These are phyloP conservation scores for Stratiolaelaps scimitus DNA, from an alignment of 1,140 invertebrate genomes.

Conservation along the genomic window DNA sequence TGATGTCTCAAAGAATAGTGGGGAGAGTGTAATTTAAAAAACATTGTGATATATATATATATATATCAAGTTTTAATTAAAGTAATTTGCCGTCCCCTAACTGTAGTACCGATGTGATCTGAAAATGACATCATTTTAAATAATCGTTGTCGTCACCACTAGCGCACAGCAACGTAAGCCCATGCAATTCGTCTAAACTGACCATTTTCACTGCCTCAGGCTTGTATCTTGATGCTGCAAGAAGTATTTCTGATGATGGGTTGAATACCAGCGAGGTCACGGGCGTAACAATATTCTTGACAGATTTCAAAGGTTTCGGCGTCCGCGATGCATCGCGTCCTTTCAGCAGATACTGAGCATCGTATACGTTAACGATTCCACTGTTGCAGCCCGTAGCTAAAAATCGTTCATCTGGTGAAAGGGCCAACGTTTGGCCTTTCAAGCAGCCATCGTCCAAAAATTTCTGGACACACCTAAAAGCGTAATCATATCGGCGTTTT, in stretches of 20 bases:
- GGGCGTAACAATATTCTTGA: constrained; percentile 11
- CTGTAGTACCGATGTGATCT: no score
- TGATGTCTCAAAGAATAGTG: no score
- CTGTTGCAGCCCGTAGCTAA: constrained; percentile 2
- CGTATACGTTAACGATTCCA: constrained; percentile 18
- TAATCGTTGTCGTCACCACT: no score
- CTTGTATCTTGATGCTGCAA: constrained; percentile 7
- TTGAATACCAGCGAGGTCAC: constrained; percentile 4
- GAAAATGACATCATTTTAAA: no score
- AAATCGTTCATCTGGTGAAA: constrained; percentile 9
- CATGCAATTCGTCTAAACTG: no score
- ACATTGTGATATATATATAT: no score
- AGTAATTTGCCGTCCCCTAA: no score
- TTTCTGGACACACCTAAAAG: constrained; percentile 11
- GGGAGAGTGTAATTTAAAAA: no score
- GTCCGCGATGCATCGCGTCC: constrained; percentile 1
- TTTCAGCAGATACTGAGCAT: not conserved
- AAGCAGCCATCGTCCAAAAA: constrained; percentile 10
- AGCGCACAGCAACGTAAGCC: no score
- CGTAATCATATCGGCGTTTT: not conserved
- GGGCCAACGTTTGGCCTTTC: constrained; percentile 2
- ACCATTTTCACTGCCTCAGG: constrained; percentile 22
- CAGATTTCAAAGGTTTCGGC: constrained; percentile 6
- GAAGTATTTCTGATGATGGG: not conserved
- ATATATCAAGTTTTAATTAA: no score